A percentile compares a stretch with the other conserved stretches of the same genome.
phyloP scores from a whole-genome alignment of 2,888 invertebrate genomes.

The Branchipolynoe longqiensis region DNA sequence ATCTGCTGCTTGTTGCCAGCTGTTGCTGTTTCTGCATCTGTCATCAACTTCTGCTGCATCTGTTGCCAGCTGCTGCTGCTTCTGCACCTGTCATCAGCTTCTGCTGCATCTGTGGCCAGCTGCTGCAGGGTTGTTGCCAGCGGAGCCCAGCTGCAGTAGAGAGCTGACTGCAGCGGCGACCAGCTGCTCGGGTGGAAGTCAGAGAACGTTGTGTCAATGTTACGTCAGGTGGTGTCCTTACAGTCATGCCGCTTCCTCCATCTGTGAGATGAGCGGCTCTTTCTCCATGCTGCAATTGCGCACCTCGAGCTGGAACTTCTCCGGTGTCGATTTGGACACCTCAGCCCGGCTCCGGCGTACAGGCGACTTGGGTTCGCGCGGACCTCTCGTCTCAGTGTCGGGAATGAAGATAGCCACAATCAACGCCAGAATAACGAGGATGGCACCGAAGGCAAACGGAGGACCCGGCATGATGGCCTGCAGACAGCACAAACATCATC shows the following conservation, averaged over 20 bases:
- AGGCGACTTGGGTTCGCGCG: constrained; percentile 58
- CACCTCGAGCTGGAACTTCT: constrained; percentile 52
- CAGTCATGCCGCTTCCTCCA: constrained; percentile 61
- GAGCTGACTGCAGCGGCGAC: too few relatives aligned
- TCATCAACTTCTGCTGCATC: too few relatives aligned
- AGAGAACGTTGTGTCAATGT: constrained; percentile 24
- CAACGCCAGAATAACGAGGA: constrained; percentile 97
- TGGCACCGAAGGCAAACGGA: constrained; percentile 98
- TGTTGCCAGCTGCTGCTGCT: too few relatives aligned
- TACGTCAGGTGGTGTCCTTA: constrained; percentile 39
- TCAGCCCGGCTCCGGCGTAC: constrained; percentile 52
- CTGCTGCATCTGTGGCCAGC: too few relatives aligned
- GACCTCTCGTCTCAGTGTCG: constrained; percentile 34
- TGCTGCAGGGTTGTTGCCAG: too few relatives aligned
- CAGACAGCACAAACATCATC: constrained; percentile 59
- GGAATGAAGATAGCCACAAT: constrained; percentile 86
- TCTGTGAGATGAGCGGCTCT: constrained; percentile 62
- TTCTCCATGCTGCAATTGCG: constrained; percentile 58
- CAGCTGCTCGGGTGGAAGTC: too few relatives aligned
- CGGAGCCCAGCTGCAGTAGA: too few relatives aligned
- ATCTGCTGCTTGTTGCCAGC: too few relatives aligned
- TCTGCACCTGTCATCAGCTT: too few relatives aligned
- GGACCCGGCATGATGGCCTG: constrained; percentile 94
- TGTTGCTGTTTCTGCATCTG: too few relatives aligned
- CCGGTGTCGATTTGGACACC: neutral